Conservation (phyloP, 2,113 vertebrate species). For the Sigmodon hispidus region DNA sequence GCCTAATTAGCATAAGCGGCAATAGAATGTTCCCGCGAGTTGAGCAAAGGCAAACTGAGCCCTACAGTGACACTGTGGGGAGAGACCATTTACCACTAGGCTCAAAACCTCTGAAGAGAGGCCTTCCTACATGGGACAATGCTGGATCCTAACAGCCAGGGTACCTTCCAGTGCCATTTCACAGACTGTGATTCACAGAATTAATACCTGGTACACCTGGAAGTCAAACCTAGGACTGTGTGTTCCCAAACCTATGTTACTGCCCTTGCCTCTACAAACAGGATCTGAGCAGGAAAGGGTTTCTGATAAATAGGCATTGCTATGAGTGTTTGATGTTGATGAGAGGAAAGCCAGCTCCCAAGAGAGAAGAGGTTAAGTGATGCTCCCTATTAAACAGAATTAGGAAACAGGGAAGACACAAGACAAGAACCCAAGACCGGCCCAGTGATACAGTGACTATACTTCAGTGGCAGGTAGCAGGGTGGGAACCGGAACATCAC, state of each 20-base stretch:
- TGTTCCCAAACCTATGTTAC: background rate
- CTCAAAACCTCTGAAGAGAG: background rate
- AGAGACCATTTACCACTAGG: background rate
- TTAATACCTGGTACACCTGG: background rate
- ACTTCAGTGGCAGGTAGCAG: background rate
- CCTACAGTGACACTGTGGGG: too few species aligned
- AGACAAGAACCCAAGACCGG: background rate
- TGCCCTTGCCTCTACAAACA: rapidly evolving
- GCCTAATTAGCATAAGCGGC: too few species aligned
- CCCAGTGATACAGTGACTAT: background rate
- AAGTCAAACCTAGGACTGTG: too few species aligned
- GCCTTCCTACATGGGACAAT: background rate
- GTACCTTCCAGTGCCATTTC: background rate
- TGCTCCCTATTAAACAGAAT: background rate
- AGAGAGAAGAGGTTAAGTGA: background rate
- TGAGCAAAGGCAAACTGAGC: too few species aligned
- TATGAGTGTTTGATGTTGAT: rapidly evolving
- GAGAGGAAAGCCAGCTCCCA: background rate
- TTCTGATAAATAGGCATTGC: background rate
- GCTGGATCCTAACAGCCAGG: background rate
- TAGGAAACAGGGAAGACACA: background rate
- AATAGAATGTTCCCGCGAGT: too few species aligned
- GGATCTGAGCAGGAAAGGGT: background rate
- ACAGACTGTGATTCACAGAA: background rate
- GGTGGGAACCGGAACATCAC: too few species aligned